Percentiles rank a stretch among this genome's conserved stretches.
These are phyloP conservation scores for Xiphorhynchus elegans DNA, from an alignment of 2,113 vertebrate species.

Conservation along the genomic window DNA sequence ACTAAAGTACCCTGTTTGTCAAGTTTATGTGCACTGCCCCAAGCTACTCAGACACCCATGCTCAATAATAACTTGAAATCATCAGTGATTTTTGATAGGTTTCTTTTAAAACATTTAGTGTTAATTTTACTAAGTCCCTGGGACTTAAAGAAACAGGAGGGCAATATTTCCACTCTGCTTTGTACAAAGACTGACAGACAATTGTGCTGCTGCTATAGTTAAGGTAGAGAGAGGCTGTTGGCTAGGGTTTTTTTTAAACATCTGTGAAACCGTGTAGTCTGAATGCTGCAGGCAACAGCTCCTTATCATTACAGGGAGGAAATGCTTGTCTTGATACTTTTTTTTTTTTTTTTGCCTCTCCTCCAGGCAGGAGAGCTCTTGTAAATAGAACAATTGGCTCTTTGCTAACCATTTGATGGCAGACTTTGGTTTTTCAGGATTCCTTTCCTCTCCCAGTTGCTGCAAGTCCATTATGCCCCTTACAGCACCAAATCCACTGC, in stretches of 20 bases:
- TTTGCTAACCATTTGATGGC: constrained; percentile 63
- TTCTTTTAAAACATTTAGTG: constrained; percentile 60
- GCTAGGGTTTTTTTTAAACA: constrained; percentile 24
- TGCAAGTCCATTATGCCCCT: constrained; percentile 13
- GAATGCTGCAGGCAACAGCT: constrained; percentile 71
- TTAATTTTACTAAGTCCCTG: constrained; percentile 69
- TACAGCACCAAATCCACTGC: neutral
- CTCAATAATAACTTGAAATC: constrained; percentile 75
- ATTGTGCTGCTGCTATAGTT: constrained; percentile 48
- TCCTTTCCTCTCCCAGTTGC: constrained; percentile 24
- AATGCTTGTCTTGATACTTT: constrained; percentile 69
- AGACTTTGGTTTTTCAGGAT: constrained; percentile 47
- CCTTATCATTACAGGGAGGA: constrained; percentile 74
- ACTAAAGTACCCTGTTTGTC: constrained; percentile 82
- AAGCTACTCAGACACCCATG: constrained; percentile 75
- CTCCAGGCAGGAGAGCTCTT: constrained; percentile 69
- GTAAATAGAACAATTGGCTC: constrained; percentile 73
- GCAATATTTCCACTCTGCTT: constrained; percentile 38
- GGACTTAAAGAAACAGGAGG: constrained; percentile 32
- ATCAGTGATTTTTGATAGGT: constrained; percentile 71
- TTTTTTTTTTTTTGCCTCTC: constrained; percentile 36
- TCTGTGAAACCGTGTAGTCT: constrained; percentile 68
- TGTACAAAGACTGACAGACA: constrained; percentile 56
- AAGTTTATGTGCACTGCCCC: constrained; percentile 79
- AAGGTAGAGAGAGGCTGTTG: constrained; percentile 33